Evolutionary conservation across 2,888 invertebrate genomes (phyloP).

Genomic region (Dendrolimus pini): DNA sequence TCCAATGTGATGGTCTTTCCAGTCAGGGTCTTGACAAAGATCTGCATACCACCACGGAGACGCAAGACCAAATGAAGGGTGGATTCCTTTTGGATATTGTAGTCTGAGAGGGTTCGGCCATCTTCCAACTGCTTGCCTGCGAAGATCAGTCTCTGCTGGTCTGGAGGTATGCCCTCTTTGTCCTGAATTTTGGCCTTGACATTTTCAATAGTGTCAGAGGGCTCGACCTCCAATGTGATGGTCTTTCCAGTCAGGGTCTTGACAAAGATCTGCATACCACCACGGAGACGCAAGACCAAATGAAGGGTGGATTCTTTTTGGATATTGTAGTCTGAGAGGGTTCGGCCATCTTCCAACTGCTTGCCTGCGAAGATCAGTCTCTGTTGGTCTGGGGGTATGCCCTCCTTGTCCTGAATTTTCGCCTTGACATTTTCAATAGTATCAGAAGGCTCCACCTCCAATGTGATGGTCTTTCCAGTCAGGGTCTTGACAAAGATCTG

Average conservation of each 20-base stretch:
- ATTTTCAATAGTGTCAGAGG: constrained; percentile 36
- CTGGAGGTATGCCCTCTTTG: constrained; percentile 35
- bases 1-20: constrained; percentile 40
- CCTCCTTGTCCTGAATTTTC: constrained; percentile 37
- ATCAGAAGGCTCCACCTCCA: constrained; percentile 31
- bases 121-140: constrained; percentile 35
- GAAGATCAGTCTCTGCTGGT: constrained; percentile 33
- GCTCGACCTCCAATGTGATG: constrained; percentile 31
- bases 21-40: constrained; percentile 38
- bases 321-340: constrained; percentile 33
- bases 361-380: constrained; percentile 35
- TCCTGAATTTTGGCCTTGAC: constrained; percentile 37
- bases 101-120: constrained; percentile 30
- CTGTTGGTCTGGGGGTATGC: constrained; percentile 38
- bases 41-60: constrained; percentile 43
- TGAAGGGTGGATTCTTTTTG: constrained; percentile 36
- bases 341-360: constrained; percentile 34
- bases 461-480: constrained; percentile 33
- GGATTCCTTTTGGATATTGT: constrained; percentile 49
- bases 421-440: constrained; percentile 35
- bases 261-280: constrained; percentile 39
- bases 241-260: constrained; percentile 37
- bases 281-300: constrained; percentile 29
- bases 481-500: constrained; percentile 39
- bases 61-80: constrained; percentile 45